Conservation (phyloP, 30 jellyfish, hydroid and myxozoan species). For the Calvadosia cruxmelitensis region DNA sequence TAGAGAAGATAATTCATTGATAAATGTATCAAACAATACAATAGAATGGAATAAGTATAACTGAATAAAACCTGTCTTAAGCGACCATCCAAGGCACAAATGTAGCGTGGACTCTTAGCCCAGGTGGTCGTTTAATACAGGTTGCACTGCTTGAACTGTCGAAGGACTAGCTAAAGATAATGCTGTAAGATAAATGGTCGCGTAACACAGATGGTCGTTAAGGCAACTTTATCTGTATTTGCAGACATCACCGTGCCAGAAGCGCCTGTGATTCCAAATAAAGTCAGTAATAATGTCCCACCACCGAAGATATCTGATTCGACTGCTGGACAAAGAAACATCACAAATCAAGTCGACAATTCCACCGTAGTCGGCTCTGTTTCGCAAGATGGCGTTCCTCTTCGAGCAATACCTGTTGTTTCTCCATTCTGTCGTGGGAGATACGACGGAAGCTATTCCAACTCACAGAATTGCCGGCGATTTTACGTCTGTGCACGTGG, state of each 20-base stretch:
- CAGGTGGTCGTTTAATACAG: too few species aligned
- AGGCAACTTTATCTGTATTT: too few species aligned
- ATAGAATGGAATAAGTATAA: too few species aligned
- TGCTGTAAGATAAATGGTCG: too few species aligned
- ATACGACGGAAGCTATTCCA: constrained; percentile 43
- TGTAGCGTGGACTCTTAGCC: too few species aligned
- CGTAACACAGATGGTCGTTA: too few species aligned
- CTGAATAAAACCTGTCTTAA: too few species aligned
- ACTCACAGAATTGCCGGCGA: constrained; percentile 31
- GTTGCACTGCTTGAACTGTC: too few species aligned
- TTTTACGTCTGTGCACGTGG: constrained; percentile 49
- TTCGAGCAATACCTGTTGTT: background rate
- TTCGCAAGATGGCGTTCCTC: background rate
- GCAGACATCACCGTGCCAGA: background rate
- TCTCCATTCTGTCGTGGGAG: constrained; percentile 20
- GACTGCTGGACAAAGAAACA: background rate
- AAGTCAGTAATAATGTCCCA: background rate
- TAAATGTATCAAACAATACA: too few species aligned
- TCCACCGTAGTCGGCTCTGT: background rate
- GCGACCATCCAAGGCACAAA: too few species aligned
- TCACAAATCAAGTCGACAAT: background rate
- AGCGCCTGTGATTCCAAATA: background rate
- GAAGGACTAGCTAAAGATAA: too few species aligned
- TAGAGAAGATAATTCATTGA: too few species aligned
- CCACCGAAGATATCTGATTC: background rate